These are phyloP conservation scores for Oscheius sp. DNA, from an alignment of 2,888 invertebrate genomes.

Conservation along the genomic window DNA sequence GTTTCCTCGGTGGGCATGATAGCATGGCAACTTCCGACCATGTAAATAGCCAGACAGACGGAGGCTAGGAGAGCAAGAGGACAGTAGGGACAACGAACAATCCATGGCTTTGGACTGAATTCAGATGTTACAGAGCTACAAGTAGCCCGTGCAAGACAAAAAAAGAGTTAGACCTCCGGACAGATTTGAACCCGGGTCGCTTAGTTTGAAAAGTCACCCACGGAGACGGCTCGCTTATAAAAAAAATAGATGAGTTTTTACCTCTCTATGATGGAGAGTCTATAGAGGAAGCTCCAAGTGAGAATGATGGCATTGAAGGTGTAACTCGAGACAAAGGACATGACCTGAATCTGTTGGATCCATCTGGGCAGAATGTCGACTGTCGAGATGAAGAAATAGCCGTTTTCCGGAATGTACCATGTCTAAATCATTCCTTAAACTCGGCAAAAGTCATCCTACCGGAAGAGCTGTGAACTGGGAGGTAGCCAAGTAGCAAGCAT, in stretches of 20 bases:
- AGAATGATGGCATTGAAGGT: neutral
- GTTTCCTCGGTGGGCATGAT: neutral
- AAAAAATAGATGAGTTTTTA: neutral
- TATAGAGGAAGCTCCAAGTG: conserved; percentile 10
- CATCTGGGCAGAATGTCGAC: conserved; percentile 8
- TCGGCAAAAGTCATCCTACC: too few species aligned
- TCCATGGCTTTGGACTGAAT: conserved; percentile 15
- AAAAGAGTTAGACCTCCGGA: too few species aligned
- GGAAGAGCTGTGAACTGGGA: too few species aligned
- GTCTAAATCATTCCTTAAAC: conserved; percentile 1
- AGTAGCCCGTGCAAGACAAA: too few species aligned
- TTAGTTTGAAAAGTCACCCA: too few species aligned
- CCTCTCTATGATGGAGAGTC: neutral
- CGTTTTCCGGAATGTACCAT: conserved; percentile 1
- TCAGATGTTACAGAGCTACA: neutral
- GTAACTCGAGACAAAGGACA: conserved; percentile 9
- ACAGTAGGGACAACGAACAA: neutral
- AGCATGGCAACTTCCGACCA: neutral
- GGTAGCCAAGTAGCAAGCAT: neutral
- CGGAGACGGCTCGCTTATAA: neutral
- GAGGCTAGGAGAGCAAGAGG: neutral
- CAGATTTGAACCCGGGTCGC: too few species aligned
- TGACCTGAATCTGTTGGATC: conserved; percentile 17
- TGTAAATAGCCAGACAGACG: neutral
- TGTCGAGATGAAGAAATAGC: conserved; percentile 13